Evolutionary conservation across 2,888 invertebrate species (phyloP).

Genomic region (Agrenia bidenticulata): DNA sequence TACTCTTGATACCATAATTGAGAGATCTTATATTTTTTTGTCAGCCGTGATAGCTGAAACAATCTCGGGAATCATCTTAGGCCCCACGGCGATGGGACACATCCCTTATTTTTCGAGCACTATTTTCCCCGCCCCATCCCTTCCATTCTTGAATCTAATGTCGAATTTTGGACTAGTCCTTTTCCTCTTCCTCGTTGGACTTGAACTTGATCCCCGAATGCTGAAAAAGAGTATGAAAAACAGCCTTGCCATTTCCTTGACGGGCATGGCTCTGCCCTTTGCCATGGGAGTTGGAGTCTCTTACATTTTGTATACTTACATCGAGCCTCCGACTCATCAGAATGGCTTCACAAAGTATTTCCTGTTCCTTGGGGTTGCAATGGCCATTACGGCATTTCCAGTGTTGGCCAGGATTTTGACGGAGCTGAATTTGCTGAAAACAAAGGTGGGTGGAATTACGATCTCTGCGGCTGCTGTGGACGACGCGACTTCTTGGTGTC

Average conservation of each 20-base stretch:
- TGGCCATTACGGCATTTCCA: constrained; percentile 46
- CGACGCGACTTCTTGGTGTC: constrained; percentile 45
- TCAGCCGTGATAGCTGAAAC: constrained; percentile 44
- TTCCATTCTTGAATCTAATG: constrained; percentile 43
- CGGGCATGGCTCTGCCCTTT: constrained; percentile 44
- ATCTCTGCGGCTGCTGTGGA: constrained; percentile 40
- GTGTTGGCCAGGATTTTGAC: constrained; percentile 44
- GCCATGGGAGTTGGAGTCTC: constrained; percentile 29
- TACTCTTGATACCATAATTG: neutral
- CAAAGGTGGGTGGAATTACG: constrained; percentile 38
- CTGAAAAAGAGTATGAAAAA: constrained; percentile 34
- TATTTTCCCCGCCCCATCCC: constrained; percentile 32
- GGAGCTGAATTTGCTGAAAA: constrained; percentile 41
- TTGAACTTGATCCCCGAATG: constrained; percentile 44
- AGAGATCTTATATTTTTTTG: too few species aligned
- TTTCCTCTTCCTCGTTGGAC: constrained; percentile 43
- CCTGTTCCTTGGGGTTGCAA: constrained; percentile 43
- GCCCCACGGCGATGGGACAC: constrained; percentile 38
- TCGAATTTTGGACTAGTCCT: constrained; percentile 44
- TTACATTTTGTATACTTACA: constrained; percentile 29
- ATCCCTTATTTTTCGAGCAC: constrained; percentile 29
- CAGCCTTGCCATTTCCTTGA: constrained; percentile 37
- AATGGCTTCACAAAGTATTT: constrained; percentile 37
- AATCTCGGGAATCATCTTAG: constrained; percentile 41
- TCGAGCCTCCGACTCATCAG: constrained; percentile 29